Conservation (phyloP, 92 coral and sea anemone genomes). For the Phenganax marumi region DNA sequence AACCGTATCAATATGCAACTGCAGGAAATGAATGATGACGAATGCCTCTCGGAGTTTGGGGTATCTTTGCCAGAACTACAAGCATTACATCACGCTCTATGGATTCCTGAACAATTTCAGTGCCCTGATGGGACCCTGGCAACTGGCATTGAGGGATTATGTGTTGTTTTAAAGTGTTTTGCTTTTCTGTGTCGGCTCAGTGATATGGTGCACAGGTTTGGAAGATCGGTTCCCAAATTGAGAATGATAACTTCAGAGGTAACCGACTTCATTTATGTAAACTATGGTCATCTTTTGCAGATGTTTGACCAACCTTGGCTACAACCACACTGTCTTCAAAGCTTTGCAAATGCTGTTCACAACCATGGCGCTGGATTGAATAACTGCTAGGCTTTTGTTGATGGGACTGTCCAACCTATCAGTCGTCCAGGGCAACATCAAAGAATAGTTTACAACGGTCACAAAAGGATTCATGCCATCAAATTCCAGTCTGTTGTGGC, state of each 20-base stretch:
- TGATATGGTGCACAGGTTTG: constrained; percentile 15
- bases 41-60: too few species aligned
- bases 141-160: constrained; percentile 8
- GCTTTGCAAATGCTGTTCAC: not conserved
- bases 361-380: not conserved
- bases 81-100: not conserved
- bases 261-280: not conserved
- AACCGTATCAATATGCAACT: too few species aligned
- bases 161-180: not conserved
- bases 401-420: constrained; percentile 19
- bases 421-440: not conserved
- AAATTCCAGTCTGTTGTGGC: constrained; percentile 28
- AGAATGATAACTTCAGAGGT: constrained; percentile 4
- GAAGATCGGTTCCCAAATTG: constrained; percentile 17
- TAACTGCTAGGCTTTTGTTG: constrained; percentile 16
- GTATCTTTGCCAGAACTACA: not conserved
- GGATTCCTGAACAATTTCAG: not conserved
- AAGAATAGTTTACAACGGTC: not conserved
- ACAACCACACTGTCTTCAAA: not conserved
- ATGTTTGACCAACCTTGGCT: not conserved
- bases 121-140: constrained; percentile 7
- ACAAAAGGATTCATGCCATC: constrained; percentile 1
- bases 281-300: constrained; percentile 17
- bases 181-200: constrained; percentile 11
- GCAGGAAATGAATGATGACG: constrained; percentile 4